These are phyloP conservation scores for Smittia sp. DNA, from an alignment of 2,888 invertebrate genomes.

Conservation along the genomic window DNA sequence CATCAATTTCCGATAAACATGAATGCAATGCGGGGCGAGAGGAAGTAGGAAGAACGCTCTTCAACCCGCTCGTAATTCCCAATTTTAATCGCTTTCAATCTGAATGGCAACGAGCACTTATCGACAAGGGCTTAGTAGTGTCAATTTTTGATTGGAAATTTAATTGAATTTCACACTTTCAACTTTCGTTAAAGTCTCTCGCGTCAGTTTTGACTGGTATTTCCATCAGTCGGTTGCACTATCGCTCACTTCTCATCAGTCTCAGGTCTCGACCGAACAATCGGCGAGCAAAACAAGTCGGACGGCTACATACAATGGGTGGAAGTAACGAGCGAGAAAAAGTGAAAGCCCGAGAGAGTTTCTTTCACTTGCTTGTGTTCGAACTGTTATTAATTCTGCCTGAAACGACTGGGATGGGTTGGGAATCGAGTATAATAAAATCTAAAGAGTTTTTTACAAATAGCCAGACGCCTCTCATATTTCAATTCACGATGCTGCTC, in stretches of 20 bases:
- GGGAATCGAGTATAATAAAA: constrained; percentile 3
- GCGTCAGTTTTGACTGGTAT: neutral
- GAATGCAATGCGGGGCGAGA: neutral
- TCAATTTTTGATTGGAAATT: constrained; percentile 19
- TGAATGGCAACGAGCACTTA: constrained; percentile 5
- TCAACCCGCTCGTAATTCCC: neutral
- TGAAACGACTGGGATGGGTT: constrained; percentile 1
- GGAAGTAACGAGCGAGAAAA: constrained; percentile 20
- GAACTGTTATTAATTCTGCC: neutral
- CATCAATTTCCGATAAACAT: constrained; percentile 40
- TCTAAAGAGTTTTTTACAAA: neutral
- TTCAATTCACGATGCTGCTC: constrained; percentile 23
- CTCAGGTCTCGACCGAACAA: neutral
- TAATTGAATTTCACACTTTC: constrained; percentile 23
- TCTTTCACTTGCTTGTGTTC: neutral
- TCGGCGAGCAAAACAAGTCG: neutral
- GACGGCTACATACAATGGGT: neutral
- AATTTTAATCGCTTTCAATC: constrained; percentile 17
- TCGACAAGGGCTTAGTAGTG: constrained; percentile 5
- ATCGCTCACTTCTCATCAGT: neutral
- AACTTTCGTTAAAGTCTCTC: neutral
- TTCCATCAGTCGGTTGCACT: neutral
- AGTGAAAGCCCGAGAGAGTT: constrained; percentile 38
- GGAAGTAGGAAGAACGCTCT: neutral
- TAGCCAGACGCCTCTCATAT: constrained; percentile 39